Base-by-base conservation (phyloP, 2,797 vertebrate genomes). In the Phylloscopus collybita region DNA sequence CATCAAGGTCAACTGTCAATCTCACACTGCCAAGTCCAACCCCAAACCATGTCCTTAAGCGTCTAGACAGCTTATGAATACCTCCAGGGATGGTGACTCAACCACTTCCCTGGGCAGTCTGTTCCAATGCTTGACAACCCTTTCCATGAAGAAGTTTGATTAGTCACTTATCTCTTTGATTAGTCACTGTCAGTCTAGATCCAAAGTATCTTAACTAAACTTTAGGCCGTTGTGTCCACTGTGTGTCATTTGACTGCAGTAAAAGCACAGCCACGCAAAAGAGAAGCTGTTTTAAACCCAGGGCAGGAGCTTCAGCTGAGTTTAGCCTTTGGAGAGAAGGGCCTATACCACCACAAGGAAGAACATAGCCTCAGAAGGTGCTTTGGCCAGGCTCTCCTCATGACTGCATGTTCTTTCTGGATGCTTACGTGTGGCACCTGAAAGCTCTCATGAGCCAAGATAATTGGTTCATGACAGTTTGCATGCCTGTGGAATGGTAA, bases 351-450 rank as follows among this genome's bases (percentile, higher is more conserved):
- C 7, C 13, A 56, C 2, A 4, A 20, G 20, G 22, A 79, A 80
- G 18, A 23, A 47, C 0, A 0, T 8, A 56, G 7, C 12, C 12
- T 66, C 44, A 61, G 32, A 62, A 11, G 12, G 54, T 6, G 15
- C 2, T 61, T n/a, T 87, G 44, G 45, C 11, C 7, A 42, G 71
- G 8, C 18, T 71, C 10, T 60, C 7, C 44, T 79, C 17, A 10
- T 51, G 59, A 59, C 27, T 74, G 7, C 7, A 20, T 2, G 15
- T 7, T n/a, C 42, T 47, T 69, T 49, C 47, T 86, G 29, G 7
- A 40, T 62, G 30, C 30, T 8, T 13, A 30, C 20, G 6, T 34
- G 1, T n/a, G 27, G 2, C 0, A 51, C 44, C 62, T 56, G 32
- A 75, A 72, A 92, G 25, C 17, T 56, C 51, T 80, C 22, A 69